A percentile compares a stretch with the other conserved stretches of the same genome.
phyloP scores from a whole-genome alignment of 1,140 invertebrate species.

The Neuroterus valhalla region DNA sequence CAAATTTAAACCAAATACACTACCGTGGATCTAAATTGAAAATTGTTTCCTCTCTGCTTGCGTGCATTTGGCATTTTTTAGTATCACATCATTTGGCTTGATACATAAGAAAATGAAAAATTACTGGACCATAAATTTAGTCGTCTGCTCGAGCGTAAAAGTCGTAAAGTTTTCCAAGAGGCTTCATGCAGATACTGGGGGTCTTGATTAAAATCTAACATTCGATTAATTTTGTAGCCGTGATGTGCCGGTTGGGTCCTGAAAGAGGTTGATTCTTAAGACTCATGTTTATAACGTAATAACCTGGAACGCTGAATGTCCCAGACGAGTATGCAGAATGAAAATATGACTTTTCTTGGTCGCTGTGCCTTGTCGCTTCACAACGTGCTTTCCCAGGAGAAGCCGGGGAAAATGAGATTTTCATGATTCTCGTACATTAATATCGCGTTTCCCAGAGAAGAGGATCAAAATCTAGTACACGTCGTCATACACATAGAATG shows the following conservation, averaged over 20 bases:
- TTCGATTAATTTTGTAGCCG: constrained; percentile 40
- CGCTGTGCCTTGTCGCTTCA: constrained; percentile 41
- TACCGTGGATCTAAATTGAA: too few species aligned
- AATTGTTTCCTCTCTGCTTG: too few species aligned
- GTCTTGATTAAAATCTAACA: constrained; percentile 36
- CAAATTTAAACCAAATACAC: too few species aligned
- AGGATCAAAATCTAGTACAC: constrained; percentile 36
- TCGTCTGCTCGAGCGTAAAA: constrained; percentile 3
- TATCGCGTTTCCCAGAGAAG: constrained; percentile 14
- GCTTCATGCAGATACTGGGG: neutral
- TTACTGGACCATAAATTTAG: neutral
- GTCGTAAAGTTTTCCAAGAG: constrained; percentile 4
- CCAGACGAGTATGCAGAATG: constrained; percentile 40
- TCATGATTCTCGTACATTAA: constrained; percentile 39
- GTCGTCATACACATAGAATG: constrained; percentile 47
- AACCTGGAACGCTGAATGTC: constrained; percentile 44
- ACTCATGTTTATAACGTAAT: constrained; percentile 50
- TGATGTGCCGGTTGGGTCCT: constrained; percentile 37
- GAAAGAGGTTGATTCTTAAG: constrained; percentile 36
- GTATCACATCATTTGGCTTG: too few species aligned
- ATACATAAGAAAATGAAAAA: neutral
- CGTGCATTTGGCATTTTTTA: too few species aligned
- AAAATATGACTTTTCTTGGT: constrained; percentile 49
- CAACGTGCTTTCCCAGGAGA: constrained; percentile 32
- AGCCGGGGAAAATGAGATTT: constrained; percentile 42